phyloP scores from a whole-genome alignment of 2,113 vertebrate genomes.

The Origma solitaria region DNA sequence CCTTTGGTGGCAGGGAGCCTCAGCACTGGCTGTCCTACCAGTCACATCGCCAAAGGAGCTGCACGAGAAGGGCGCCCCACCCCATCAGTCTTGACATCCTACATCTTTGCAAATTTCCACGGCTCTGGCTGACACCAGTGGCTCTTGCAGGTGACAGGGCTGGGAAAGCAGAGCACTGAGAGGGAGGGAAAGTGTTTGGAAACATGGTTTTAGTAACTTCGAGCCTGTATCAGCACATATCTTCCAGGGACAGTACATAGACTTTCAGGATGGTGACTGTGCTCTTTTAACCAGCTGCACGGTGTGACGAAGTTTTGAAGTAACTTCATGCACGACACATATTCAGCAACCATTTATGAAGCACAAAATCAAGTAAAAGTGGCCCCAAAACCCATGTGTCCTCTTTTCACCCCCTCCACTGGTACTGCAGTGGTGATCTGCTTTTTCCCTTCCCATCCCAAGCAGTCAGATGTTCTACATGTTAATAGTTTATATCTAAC shows the following conservation, averaged over 20 bases:
- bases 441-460: background rate
- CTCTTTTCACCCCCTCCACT: background rate
- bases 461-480: background rate
- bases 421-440: background rate
- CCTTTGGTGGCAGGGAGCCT: background rate
- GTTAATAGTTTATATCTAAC: background rate
- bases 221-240: background rate
- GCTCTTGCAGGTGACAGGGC: background rate
- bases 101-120: background rate
- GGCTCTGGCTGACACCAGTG: background rate
- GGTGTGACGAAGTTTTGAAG: background rate
- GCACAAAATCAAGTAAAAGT: background rate
- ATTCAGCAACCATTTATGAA: background rate
- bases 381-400: background rate
- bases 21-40: background rate
- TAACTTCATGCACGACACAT: background rate
- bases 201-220: background rate
- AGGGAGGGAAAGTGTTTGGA: background rate
- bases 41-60: fast-evolving
- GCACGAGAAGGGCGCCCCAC: background rate
- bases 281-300: background rate
- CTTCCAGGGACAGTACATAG: background rate
- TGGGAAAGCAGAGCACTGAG: background rate
- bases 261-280: background rate
- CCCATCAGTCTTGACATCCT: background rate